These are phyloP conservation scores for Alcedo quadribrachys DNA, from an alignment of 2,797 vertebrate genomes.

Conservation along the genomic window DNA sequence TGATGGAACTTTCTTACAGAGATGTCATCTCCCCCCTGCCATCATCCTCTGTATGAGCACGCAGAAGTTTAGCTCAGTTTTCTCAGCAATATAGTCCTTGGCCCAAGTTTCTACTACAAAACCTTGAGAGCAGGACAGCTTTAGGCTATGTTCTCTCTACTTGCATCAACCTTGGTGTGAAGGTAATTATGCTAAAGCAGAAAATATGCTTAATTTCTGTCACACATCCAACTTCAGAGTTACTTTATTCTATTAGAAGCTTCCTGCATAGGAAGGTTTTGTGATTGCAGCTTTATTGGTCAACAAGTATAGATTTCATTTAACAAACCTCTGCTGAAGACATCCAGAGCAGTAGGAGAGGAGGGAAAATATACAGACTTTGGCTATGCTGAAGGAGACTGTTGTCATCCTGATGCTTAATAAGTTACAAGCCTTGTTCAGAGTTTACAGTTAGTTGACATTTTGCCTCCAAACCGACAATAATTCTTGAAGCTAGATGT, in stretches of 20 bases:
- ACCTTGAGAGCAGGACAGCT: not conserved
- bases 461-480: not conserved
- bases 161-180: not conserved
- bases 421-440: not conserved
- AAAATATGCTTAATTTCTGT: not conserved
- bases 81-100: not conserved
- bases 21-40: not conserved
- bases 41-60: not conserved
- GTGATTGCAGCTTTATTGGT: not conserved
- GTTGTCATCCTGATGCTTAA: not conserved
- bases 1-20: not conserved
- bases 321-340: not conserved
- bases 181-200: not conserved
- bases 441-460: not conserved
- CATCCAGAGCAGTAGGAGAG: not conserved
- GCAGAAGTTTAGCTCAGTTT: not conserved
- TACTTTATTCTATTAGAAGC: not conserved
- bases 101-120: not conserved
- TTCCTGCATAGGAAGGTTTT: not conserved
- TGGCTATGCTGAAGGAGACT: not conserved
- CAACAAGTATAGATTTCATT: not conserved
- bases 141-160: not conserved
- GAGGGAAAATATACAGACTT: not conserved
- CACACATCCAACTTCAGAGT: accelerated
- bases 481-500: not conserved